Evolutionary conservation across 92 coral and sea anemone species (phyloP).

Genomic region (Plumapathes pennacea): DNA sequence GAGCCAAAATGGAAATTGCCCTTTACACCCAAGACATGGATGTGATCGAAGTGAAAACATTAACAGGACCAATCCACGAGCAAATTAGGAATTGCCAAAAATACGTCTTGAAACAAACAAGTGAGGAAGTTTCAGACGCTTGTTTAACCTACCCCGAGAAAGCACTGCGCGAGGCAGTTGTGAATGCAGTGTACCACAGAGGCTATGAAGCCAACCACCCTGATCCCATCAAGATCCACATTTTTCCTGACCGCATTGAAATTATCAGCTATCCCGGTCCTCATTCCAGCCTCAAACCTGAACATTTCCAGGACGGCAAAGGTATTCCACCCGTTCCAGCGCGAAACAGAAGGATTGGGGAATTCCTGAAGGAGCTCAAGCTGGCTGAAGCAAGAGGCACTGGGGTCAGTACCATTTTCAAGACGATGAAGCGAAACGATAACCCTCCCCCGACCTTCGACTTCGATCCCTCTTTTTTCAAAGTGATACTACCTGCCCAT

Average conservation of each 20-base stretch:
- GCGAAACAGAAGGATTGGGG: conserved; percentile 72
- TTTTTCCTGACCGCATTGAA: conserved; percentile 65
- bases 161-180: conserved; percentile 74
- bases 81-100: conserved; percentile 53
- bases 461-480: conserved; percentile 45
- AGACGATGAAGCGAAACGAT: conserved; percentile 57
- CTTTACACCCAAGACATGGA: conserved; percentile 50
- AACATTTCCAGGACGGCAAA: conserved; percentile 50
- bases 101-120: conserved; percentile 47
- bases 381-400: conserved; percentile 76
- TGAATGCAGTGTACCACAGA: conserved; percentile 74
- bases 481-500: conserved; percentile 68
- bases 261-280: conserved; percentile 78
- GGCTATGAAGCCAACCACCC: conserved; percentile 59
- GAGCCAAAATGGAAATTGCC: conserved; percentile 75
- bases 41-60: conserved; percentile 29
- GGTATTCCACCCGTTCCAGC: conserved; percentile 67
- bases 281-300: conserved; percentile 49
- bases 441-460: conserved; percentile 60
- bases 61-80: conserved; percentile 54
- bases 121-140: conserved; percentile 51
- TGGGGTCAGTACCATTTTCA: conserved; percentile 69
- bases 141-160: conserved; percentile 60
- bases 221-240: conserved; percentile 62
- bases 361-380: conserved; percentile 56